A percentile compares a stretch with the other conserved stretches of the same genome.
These are phyloP conservation scores for Erpornis zantholeuca DNA, from an alignment of 2,113 vertebrate species.

Conservation along the genomic window DNA sequence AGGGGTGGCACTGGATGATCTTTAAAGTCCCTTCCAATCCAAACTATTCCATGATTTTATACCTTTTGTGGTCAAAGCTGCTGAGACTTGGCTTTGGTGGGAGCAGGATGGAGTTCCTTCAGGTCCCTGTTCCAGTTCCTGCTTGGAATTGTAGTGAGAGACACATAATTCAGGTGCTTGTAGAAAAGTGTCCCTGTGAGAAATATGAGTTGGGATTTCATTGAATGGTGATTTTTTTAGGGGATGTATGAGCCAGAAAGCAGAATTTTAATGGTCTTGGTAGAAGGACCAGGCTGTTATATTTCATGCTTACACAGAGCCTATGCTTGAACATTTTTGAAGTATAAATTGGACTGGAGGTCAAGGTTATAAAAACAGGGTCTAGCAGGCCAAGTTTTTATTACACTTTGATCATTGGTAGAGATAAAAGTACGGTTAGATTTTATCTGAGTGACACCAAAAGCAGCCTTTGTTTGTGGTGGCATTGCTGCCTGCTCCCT, in stretches of 20 bases:
- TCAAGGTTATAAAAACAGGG: neutral
- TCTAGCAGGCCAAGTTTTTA: neutral
- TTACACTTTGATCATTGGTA: neutral
- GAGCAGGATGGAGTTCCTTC: neutral
- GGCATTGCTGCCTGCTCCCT: neutral
- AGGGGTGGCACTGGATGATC: rapidly evolving
- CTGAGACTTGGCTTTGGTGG: neutral
- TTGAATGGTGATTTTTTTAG: neutral
- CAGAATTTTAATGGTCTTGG: neutral
- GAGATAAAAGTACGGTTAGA: neutral
- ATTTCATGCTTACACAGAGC: neutral
- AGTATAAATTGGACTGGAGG: neutral
- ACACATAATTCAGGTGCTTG: neutral
- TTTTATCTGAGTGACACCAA: neutral
- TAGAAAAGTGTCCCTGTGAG: neutral
- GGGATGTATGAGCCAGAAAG: neutral
- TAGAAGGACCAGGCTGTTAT: neutral
- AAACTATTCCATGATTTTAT: neutral
- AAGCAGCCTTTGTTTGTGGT: neutral
- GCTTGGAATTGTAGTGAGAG: neutral
- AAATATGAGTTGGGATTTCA: neutral
- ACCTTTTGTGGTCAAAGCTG: neutral
- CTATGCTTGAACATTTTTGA: neutral
- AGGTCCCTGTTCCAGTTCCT: neutral
- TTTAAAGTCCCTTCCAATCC: neutral